Conservation (phyloP, 2,797 vertebrate genomes). For the Simalia tracyae region DNA sequence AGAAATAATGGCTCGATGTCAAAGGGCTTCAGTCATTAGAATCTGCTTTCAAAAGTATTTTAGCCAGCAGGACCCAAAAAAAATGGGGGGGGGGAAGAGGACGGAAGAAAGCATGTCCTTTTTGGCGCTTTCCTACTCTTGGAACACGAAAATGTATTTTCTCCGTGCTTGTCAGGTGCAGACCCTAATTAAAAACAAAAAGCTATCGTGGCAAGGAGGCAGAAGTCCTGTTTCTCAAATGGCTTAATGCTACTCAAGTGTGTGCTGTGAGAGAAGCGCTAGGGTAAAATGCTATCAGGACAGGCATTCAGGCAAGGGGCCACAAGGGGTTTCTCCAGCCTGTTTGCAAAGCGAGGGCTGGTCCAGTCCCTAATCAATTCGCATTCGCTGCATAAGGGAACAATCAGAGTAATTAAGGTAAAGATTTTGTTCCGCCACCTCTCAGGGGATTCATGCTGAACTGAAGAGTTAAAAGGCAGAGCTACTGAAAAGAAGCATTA, state of each 20-base stretch:
- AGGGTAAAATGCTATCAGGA: not conserved
- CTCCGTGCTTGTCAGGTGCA: not conserved
- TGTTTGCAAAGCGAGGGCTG: not conserved
- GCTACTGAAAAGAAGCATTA: not conserved
- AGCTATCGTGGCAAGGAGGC: not conserved
- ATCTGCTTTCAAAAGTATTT: not conserved
- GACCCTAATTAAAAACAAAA: not conserved
- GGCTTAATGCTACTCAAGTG: not conserved
- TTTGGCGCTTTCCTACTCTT: not conserved
- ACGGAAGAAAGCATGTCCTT: not conserved
- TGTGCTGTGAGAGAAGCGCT: no score
- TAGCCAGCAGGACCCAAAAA: not conserved
- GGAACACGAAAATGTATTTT: not conserved
- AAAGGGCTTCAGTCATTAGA: not conserved
- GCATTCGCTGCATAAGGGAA: constrained; percentile 35
- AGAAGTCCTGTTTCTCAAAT: not conserved
- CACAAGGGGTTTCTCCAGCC: not conserved
- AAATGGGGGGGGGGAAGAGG: no score
- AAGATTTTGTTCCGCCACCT: not conserved
- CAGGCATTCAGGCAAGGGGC: not conserved
- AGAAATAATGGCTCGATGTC: not conserved
- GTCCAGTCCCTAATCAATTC: constrained; percentile 52
- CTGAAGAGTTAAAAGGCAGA: constrained; percentile 47
- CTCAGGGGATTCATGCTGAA: constrained; percentile 44
- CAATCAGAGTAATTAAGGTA: constrained; percentile 56